Evolutionary conservation across 2,113 vertebrate species (phyloP).

Genomic region (Illadopsis cleaveri): DNA sequence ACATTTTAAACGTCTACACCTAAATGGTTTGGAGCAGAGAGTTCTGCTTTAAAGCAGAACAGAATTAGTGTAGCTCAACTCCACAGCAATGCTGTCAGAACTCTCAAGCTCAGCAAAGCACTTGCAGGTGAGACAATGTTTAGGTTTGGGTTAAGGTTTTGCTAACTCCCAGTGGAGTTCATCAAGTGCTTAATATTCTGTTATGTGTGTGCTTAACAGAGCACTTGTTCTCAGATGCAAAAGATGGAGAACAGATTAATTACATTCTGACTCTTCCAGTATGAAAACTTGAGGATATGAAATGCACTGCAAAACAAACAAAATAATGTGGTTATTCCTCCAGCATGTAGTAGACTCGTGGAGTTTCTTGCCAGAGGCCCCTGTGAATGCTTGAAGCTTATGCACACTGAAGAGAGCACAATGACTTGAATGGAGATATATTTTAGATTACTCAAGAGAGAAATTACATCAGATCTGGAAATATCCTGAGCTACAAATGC

Average conservation of each 20-base stretch:
- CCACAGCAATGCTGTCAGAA: background rate
- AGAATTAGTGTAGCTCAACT: background rate
- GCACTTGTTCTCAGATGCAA: background rate
- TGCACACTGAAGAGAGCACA: background rate
- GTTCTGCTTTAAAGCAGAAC: background rate
- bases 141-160: background rate
- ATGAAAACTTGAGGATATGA: background rate
- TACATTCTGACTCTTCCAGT: background rate
- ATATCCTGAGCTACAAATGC: background rate
- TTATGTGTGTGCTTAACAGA: background rate
- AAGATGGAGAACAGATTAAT: background rate
- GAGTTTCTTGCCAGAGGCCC: background rate
- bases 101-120: background rate
- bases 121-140: background rate
- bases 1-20: background rate
- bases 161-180: background rate
- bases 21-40: background rate
- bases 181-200: background rate
- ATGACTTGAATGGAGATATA: background rate
- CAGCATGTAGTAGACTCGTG: background rate
- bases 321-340: background rate
- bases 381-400: background rate
- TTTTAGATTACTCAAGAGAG: background rate
- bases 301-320: background rate
- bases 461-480: background rate